phyloP scores from a whole-genome alignment of 1,140 invertebrate genomes.

The Bombus cullumanus region DNA sequence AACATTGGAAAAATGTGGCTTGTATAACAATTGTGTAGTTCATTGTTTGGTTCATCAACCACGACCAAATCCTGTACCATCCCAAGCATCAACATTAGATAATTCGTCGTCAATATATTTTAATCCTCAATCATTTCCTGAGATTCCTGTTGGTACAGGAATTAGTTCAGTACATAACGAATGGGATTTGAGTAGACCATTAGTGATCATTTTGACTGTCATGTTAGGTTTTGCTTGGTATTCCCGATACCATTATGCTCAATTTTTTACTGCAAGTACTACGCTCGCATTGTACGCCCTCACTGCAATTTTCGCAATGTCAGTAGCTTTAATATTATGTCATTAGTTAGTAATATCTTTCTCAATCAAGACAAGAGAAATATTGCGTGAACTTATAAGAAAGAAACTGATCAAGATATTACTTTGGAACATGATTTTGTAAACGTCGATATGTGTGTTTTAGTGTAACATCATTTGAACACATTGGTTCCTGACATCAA shows the following conservation, averaged over 20 bases:
- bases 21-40: slow-evolving; percentile 93
- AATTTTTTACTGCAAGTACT: slow-evolving; percentile 86
- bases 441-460: slow-evolving; percentile 29
- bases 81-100: slow-evolving; percentile 64
- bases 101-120: slow-evolving; percentile 76
- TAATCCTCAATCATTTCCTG: slow-evolving; percentile 74
- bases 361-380: slow-evolving; percentile 81
- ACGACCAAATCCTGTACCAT: slow-evolving; percentile 67
- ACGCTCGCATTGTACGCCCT: slow-evolving; percentile 85
- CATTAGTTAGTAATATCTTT: slow-evolving; percentile 82
- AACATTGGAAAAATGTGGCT: slow-evolving; percentile 90
- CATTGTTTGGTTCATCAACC: slow-evolving; percentile 91
- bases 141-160: slow-evolving; percentile 77
- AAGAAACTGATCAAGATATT: slow-evolving; percentile 16
- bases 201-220: slow-evolving; percentile 79
- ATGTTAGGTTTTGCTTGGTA: slow-evolving; percentile 85
- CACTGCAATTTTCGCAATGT: slow-evolving; percentile 85
- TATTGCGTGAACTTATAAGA: slow-evolving; percentile 67
- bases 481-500: slow-evolving; percentile 9
- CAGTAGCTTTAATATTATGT: slow-evolving; percentile 20
- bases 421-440: slow-evolving; percentile 23
- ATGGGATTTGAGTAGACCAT: slow-evolving; percentile 83
- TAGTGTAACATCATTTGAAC: slow-evolving; percentile 12
- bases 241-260: slow-evolving; percentile 85
- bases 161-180: slow-evolving; percentile 80